Evolutionary conservation across 2,797 vertebrate species (phyloP).

Genomic region (Limosa lapponica): DNA sequence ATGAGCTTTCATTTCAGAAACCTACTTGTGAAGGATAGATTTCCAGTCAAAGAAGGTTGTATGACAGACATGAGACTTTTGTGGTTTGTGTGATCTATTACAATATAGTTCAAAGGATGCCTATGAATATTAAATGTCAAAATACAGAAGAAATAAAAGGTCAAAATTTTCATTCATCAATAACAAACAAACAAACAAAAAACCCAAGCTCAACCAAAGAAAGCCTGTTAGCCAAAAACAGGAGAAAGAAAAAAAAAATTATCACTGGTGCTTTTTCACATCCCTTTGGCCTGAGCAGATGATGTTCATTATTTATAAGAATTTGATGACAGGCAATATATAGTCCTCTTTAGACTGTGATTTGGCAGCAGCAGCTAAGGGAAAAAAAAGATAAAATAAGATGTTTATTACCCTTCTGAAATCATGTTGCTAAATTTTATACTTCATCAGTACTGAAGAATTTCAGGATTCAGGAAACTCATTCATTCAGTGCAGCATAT

Average conservation of each 20-base stretch:
- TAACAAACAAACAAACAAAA: background rate
- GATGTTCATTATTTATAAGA: background rate
- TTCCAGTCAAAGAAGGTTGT: background rate
- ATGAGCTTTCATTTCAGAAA: background rate
- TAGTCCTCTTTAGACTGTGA: background rate
- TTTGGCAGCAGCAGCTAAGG: constrained; percentile 6
- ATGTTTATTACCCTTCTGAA: constrained; percentile 16
- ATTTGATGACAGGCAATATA: background rate
- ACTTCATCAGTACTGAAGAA: background rate
- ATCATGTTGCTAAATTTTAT: background rate
- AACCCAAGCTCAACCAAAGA: background rate
- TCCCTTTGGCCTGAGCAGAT: background rate
- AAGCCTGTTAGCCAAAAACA: background rate
- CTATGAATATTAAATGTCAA: background rate
- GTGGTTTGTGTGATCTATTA: background rate
- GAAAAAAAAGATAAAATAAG: background rate
- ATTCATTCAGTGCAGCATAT: background rate
- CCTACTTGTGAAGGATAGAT: background rate
- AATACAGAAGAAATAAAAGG: background rate
- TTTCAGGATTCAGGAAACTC: background rate
- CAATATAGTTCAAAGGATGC: background rate
- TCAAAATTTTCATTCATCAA: background rate
- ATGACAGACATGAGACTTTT: background rate
- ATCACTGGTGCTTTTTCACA: background rate
- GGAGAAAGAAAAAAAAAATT: background rate